Percentiles rank a stretch among this genome's conserved stretches.
Conservation (phyloP, 2,113 vertebrate species). For the Lasiurus cinereus region DNA sequence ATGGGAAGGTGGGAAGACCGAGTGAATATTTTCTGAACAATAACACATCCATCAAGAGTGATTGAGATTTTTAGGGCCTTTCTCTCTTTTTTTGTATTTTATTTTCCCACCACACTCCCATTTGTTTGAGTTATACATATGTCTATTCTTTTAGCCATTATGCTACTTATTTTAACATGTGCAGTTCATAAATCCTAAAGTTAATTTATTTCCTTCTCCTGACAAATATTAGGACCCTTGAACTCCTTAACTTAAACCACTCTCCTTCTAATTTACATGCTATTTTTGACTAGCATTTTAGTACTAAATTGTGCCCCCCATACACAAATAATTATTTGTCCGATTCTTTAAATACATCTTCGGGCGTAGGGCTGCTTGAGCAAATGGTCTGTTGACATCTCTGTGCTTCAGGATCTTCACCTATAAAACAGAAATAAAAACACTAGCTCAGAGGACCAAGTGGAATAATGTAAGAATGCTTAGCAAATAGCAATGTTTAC, state of each 20-base stretch:
- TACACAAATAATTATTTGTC: neutral
- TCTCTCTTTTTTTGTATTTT: neutral
- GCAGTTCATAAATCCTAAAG: constrained; percentile 1
- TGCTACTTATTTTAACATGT: neutral
- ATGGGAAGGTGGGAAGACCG: no score
- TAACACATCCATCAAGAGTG: neutral
- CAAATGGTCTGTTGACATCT: neutral
- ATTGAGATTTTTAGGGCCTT: neutral
- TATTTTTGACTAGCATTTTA: neutral
- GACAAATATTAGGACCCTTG: neutral
- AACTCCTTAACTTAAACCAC: neutral
- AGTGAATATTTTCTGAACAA: neutral
- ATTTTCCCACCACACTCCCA: neutral
- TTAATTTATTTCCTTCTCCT: neutral
- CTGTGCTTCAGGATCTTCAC: neutral
- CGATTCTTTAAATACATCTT: neutral
- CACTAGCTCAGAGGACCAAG: neutral
- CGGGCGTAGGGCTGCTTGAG: neutral
- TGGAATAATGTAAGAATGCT: neutral
- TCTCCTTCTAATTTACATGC: neutral
- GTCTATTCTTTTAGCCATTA: neutral
- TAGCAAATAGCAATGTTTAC: neutral
- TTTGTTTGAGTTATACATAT: neutral
- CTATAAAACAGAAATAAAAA: neutral
- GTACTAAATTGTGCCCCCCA: neutral